Conservation (phyloP, 2,888 invertebrate genomes). For the Mesoligia furuncula region DNA sequence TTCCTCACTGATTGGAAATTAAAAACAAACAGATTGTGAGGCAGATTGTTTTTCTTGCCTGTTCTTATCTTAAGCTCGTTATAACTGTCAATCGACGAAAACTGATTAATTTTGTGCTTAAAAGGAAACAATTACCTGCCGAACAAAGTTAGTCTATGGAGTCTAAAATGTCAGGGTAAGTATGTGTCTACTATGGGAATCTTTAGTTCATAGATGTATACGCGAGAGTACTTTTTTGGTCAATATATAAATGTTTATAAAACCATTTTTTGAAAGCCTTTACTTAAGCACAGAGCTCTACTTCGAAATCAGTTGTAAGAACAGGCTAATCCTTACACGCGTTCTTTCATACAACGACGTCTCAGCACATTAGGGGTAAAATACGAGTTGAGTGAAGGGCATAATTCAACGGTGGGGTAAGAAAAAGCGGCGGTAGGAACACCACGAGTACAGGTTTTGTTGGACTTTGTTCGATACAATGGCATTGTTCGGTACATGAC, state of each 20-base stretch:
- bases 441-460: neutral
- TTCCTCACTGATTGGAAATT: conserved; percentile 49
- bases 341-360: conserved; percentile 34
- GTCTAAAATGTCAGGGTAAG: neutral
- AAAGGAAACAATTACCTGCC: conserved; percentile 10
- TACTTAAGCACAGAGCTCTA: neutral
- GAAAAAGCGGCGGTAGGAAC: conserved; percentile 38
- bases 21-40: conserved; percentile 50
- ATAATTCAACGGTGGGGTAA: conserved; percentile 43
- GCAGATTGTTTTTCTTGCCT: conserved; percentile 29
- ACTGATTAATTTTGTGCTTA: conserved; percentile 26
- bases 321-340: conserved; percentile 15
- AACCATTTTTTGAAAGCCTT: neutral
- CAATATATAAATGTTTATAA: too few relatives aligned
- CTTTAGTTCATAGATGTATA: neutral
- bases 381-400: conserved; percentile 58
- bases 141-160: neutral
- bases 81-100: conserved; percentile 22
- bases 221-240: neutral
- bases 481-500: neutral
- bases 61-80: conserved; percentile 25
- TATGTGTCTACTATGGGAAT: neutral
- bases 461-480: neutral
- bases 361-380: conserved; percentile 47
- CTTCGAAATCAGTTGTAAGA: conserved; percentile 21